A percentile compares a stretch with the other conserved stretches of the same genome.
Conservation (phyloP, 2,888 invertebrate species). For the Drosophila nr. fundita region DNA sequence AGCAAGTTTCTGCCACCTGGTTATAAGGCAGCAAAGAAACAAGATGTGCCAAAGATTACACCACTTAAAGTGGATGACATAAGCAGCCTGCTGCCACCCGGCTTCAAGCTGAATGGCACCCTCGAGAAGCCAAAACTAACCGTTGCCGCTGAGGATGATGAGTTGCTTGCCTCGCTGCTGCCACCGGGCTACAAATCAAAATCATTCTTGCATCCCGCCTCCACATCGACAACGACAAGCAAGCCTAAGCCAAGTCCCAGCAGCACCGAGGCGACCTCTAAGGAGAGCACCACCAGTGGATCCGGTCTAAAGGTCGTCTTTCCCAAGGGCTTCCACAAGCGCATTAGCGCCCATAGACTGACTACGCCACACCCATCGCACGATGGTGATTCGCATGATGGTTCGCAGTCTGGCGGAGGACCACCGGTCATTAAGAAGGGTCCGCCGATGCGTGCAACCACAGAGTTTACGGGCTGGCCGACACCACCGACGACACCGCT, state of each 20-base stretch:
- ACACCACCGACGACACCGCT: slow-evolving; percentile 94
- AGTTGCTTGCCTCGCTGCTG: slow-evolving; percentile 84
- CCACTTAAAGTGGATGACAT: slow-evolving; percentile 86
- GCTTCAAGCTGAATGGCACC: slow-evolving; percentile 85
- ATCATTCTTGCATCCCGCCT: slow-evolving; percentile 58
- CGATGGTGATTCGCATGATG: slow-evolving; percentile 78
- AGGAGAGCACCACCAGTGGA: slow-evolving; percentile 76
- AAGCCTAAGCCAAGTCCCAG: slow-evolving; percentile 46
- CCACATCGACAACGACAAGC: slow-evolving; percentile 50
- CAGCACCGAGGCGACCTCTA: slow-evolving; percentile 42
- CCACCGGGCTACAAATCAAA: slow-evolving; percentile 87
- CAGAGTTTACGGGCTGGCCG: slow-evolving; percentile 96
- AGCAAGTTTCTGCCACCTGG: slow-evolving; percentile 89
- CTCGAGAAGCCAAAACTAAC: slow-evolving; percentile 40
- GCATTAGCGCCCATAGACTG: slow-evolving; percentile 87
- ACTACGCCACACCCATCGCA: slow-evolving; percentile 87
- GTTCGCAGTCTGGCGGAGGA: slow-evolving; percentile 81
- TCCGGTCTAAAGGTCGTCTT: slow-evolving; percentile 89
- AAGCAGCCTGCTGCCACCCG: slow-evolving; percentile 87
- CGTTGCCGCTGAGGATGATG: slow-evolving; percentile 47
- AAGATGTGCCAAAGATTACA: slow-evolving; percentile 48
- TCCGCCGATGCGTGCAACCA: slow-evolving; percentile 94
- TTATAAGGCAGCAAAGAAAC: slow-evolving; percentile 85
- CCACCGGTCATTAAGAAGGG: slow-evolving; percentile 91
- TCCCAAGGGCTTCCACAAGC: slow-evolving; percentile 87